phyloP scores from a whole-genome alignment of 2,113 vertebrate species.

The Brachypteracias leptosomus region DNA sequence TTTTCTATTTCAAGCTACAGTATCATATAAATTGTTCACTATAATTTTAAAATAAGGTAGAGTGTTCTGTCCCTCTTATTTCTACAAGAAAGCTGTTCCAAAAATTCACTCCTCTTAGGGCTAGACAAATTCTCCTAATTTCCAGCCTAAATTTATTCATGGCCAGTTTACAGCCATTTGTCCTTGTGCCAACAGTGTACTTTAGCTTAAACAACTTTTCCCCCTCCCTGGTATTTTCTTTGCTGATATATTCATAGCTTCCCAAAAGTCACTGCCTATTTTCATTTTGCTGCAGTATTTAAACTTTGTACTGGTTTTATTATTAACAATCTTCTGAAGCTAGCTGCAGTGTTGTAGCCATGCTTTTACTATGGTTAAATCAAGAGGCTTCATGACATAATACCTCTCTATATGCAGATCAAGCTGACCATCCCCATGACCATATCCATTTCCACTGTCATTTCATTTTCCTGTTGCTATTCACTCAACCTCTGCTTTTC shows the following conservation, averaged over 20 bases:
- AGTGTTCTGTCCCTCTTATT: neutral
- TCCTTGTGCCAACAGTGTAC: slow-evolving; percentile 22
- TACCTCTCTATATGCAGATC: neutral
- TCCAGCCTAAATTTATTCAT: slow-evolving; percentile 26
- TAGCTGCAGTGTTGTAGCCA: neutral
- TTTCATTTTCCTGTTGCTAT: neutral
- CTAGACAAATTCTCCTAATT: slow-evolving; percentile 1
- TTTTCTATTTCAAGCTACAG: slow-evolving; percentile 22
- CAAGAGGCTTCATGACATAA: neutral
- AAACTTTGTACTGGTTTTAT: neutral
- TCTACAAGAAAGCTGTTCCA: slow-evolving; percentile 20
- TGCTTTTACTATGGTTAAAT: neutral
- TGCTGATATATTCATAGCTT: neutral
- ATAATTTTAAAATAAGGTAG: neutral
- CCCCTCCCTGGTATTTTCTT: neutral
- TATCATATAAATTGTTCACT: neutral
- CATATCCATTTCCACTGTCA: neutral
- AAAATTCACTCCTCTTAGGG: neutral
- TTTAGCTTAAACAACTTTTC: slow-evolving; percentile 3
- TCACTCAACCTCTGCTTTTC: neutral
- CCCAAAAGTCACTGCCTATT: neutral
- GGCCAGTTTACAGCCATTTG: slow-evolving; percentile 23
- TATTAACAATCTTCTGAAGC: neutral
- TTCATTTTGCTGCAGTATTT: neutral
- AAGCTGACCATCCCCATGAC: neutral